Evolutionary conservation across 1,140 invertebrate genomes (phyloP).

Genomic region (Agrypnia vestita): DNA sequence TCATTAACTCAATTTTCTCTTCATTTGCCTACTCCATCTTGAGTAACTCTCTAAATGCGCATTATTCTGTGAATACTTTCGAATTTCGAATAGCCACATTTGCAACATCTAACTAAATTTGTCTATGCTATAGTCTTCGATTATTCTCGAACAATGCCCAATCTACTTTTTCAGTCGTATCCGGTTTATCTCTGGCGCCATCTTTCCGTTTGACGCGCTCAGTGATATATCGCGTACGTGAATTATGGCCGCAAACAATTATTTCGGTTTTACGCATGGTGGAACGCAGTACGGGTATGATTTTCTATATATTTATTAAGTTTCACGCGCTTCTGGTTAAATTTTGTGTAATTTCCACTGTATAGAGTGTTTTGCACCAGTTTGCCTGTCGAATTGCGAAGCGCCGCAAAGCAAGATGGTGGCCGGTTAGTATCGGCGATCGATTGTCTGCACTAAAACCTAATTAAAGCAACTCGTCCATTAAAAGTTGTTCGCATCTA

Average conservation of each 20-base stretch:
- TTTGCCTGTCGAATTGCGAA: conserved; percentile 36
- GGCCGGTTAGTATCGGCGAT: conserved; percentile 48
- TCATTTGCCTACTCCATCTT: too few species aligned
- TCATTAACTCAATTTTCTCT: too few species aligned
- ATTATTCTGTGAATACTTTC: too few species aligned
- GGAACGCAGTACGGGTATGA: conserved; percentile 92
- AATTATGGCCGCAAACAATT: conserved; percentile 92
- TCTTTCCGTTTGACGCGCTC: conserved; percentile 54
- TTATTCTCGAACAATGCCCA: not conserved
- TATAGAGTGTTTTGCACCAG: conserved; percentile 65
- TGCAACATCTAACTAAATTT: not conserved
- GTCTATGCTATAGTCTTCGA: not conserved
- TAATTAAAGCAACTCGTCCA: not conserved
- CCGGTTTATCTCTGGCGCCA: conserved; percentile 9
- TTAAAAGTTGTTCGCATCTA: not conserved
- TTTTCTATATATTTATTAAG: conserved; percentile 57
- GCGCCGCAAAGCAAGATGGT: conserved; percentile 52
- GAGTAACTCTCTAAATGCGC: too few species aligned
- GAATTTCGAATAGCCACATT: too few species aligned
- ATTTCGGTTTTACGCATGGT: conserved; percentile 92
- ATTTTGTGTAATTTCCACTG: conserved; percentile 55
- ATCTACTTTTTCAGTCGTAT: conserved; percentile 33
- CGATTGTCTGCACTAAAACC: conserved; percentile 43
- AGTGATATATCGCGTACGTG: conserved; percentile 63
- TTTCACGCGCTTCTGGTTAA: conserved; percentile 46